Conservation (phyloP, 2,797 vertebrate species). For the Neoniphon sammara region DNA sequence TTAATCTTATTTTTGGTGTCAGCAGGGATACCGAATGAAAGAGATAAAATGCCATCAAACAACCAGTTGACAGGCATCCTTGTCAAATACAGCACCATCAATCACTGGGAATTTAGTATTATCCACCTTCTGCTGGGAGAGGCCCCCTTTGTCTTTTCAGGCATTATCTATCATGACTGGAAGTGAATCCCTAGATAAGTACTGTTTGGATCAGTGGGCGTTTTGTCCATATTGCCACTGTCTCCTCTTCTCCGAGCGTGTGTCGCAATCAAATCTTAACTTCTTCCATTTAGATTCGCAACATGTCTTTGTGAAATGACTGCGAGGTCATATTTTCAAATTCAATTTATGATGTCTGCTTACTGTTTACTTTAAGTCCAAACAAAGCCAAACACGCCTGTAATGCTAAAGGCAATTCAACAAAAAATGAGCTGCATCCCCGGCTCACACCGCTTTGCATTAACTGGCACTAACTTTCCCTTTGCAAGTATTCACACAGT, state of each 20-base stretch:
- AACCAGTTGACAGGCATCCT: slow-evolving; percentile 52
- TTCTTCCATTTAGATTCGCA: slow-evolving; percentile 46
- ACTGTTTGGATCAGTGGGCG: slow-evolving; percentile 70
- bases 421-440: slow-evolving; percentile 37
- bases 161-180: slow-evolving; percentile 44
- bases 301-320: slow-evolving; percentile 31
- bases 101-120: slow-evolving; percentile 53
- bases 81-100: slow-evolving; percentile 50
- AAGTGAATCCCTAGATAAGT: slow-evolving; percentile 70
- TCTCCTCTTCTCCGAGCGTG: slow-evolving; percentile 23
- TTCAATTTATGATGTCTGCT: slow-evolving; percentile 42
- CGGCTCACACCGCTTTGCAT: slow-evolving; percentile 51
- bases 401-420: slow-evolving; percentile 16
- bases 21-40: slow-evolving; percentile 34
- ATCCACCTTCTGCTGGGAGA: slow-evolving; percentile 22
- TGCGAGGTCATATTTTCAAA: slow-evolving; percentile 31
- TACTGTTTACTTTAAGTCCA: slow-evolving; percentile 47
- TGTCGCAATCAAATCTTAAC: slow-evolving; percentile 37
- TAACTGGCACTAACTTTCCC: slow-evolving; percentile 44
- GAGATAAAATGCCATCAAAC: slow-evolving; percentile 51
- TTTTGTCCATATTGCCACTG: slow-evolving; percentile 47
- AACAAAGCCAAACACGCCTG: slow-evolving; percentile 39
- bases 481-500: slow-evolving; percentile 30
- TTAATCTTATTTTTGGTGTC: slow-evolving; percentile 64
- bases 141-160: slow-evolving; percentile 48